Conservation (phyloP, 2,113 vertebrate species). For the Hippocampus mohnikei region DNA sequence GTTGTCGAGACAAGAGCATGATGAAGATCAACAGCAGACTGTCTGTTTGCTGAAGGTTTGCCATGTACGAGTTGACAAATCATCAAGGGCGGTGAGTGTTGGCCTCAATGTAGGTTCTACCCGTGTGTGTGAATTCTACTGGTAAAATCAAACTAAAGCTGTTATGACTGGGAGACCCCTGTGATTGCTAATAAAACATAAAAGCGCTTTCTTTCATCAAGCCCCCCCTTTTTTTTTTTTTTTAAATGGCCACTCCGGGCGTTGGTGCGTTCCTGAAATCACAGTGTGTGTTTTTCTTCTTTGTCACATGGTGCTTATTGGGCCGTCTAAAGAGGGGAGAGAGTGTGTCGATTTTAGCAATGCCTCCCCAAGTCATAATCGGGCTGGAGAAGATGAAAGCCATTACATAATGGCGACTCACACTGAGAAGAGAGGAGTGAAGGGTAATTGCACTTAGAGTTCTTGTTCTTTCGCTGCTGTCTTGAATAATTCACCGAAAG, state of each 20-base stretch:
- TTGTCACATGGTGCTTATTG: slow-evolving; percentile 29
- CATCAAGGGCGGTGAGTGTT: slow-evolving; percentile 50
- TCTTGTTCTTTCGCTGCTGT: slow-evolving; percentile 59
- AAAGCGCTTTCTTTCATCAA: slow-evolving; percentile 32
- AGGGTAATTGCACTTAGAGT: slow-evolving; percentile 70
- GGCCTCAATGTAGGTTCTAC: slow-evolving; percentile 38
- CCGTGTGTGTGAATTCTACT: slow-evolving; percentile 36
- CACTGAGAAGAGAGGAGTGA: slow-evolving; percentile 58
- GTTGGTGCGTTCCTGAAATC: slow-evolving; percentile 15
- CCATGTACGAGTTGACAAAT: slow-evolving; percentile 30
- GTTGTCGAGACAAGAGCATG: background rate
- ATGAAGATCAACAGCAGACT: background rate
- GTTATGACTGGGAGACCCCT: slow-evolving; percentile 45
- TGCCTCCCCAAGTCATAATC: slow-evolving; percentile 50
- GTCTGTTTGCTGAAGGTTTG: slow-evolving; percentile 16
- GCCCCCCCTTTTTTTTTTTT: background rate
- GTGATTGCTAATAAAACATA: slow-evolving; percentile 28
- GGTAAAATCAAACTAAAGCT: slow-evolving; percentile 41
- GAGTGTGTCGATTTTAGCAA: slow-evolving; percentile 32
- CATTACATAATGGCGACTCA: slow-evolving; percentile 70
- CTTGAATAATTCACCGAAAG: slow-evolving; percentile 70
- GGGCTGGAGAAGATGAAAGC: slow-evolving; percentile 63
- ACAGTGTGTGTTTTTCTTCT: slow-evolving; percentile 10
- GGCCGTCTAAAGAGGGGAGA: slow-evolving; percentile 28
- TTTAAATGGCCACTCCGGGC: slow-evolving; percentile 17